Conservation (phyloP, 2,113 vertebrate genomes). For the Cyprinodon variegatus region DNA sequence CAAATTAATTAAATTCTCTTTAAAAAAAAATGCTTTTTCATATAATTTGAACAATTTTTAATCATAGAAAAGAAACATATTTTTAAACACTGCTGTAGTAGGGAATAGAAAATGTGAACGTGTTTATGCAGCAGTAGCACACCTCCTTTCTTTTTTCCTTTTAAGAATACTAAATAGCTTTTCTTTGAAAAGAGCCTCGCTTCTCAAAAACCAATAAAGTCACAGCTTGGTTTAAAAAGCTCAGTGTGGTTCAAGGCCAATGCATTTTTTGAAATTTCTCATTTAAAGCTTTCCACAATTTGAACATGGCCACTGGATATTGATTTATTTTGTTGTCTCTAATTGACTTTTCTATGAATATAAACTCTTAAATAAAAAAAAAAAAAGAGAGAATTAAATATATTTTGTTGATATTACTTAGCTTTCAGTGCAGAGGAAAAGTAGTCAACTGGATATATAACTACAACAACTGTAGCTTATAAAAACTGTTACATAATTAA, state of each 20-base stretch:
- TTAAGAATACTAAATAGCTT: conserved; percentile 18
- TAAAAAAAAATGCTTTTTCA: neutral
- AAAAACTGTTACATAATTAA: neutral
- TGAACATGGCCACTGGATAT: conserved; percentile 11
- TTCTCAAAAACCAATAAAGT: conserved; percentile 21
- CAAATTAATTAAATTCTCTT: neutral
- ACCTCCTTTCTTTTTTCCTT: neutral
- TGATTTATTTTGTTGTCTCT: conserved; percentile 22
- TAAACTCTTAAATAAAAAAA: neutral
- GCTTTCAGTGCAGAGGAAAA: neutral
- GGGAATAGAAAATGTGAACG: neutral
- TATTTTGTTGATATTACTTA: neutral
- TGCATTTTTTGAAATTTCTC: conserved; percentile 1
- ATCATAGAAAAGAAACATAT: neutral
- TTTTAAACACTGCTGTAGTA: neutral
- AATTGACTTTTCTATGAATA: neutral
- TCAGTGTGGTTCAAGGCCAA: conserved; percentile 6
- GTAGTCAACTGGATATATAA: neutral
- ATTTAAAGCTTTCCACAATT: conserved; percentile 31
- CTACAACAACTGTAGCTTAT: neutral
- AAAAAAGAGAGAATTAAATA: neutral
- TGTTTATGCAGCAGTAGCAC: neutral
- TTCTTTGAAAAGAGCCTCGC: conserved; percentile 21
- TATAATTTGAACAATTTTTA: neutral
- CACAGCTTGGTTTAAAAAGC: conserved; percentile 9